Conservation (phyloP, 2,888 invertebrate genomes). For the Ditylenchus weischeri region DNA sequence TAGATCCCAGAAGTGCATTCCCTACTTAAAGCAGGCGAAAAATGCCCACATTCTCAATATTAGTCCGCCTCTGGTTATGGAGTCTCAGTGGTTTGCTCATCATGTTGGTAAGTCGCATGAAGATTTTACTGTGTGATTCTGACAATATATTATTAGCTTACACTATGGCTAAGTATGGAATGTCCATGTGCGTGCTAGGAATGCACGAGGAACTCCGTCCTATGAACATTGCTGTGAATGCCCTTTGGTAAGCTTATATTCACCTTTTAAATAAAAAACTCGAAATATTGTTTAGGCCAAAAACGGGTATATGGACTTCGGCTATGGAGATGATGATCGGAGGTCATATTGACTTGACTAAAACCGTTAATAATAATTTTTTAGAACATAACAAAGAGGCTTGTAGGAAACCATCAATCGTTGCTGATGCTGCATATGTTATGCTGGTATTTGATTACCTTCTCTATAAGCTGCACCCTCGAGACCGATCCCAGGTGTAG, state of each 20-base stretch:
- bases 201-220: constrained; percentile 82
- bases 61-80: constrained; percentile 87
- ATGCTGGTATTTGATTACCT: constrained; percentile 63
- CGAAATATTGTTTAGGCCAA: too few relatives aligned
- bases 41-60: constrained; percentile 94
- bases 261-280: too few relatives aligned
- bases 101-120: constrained; percentile 59
- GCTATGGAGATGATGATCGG: constrained; percentile 68
- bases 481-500: too few relatives aligned
- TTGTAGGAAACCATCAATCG: constrained; percentile 78
- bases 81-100: constrained; percentile 73
- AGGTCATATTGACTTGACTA: constrained; percentile 63
- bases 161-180: constrained; percentile 90
- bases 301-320: constrained; percentile 68
- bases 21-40: constrained; percentile 75
- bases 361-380: background rate
- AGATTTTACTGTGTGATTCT: too few relatives aligned
- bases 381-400: constrained; percentile 60
- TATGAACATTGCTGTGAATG: constrained; percentile 83
- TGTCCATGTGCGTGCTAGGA: constrained; percentile 86
- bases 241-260: constrained; percentile 71
- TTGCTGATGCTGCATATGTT: constrained; percentile 83
- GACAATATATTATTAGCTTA: constrained; percentile 68
- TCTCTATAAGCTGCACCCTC: too few relatives aligned
- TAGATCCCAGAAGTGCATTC: constrained; percentile 79